Evolutionary conservation across 1,140 invertebrate species (phyloP), one percentile per base, ranked within the genome.

Genomic region (Pseudomyrmex pallidus): DNA sequence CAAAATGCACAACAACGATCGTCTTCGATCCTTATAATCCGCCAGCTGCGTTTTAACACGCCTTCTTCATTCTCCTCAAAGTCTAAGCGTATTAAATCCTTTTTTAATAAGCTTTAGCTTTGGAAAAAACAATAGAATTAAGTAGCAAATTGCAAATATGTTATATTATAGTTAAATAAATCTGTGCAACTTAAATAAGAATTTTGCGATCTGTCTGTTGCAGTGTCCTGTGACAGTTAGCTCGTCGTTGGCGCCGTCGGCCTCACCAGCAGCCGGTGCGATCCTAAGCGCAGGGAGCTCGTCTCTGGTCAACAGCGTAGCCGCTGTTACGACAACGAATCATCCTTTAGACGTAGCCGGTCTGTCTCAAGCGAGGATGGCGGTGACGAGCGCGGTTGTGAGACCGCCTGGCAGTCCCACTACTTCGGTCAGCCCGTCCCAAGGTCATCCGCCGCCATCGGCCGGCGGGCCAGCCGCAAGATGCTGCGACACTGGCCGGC

Each of bases 401-500:
- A 86, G 94, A 70, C 94, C 93, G 44, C 91, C 93, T 12, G 93
- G 93, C 20, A 93, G 93, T 85, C 94, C 93, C 68, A 93, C 93
- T 74, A 89, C 90, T 50, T 93, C 92, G 90, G 94, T 91, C 48
- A 92, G 90, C 89, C 93, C 88, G 87, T 95, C 87, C 93, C 95
- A 91, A 91, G 95, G 90, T 90, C 95, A 89, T 90, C 95, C 91
- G 89, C 96, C 93, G 92, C 96, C 93, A 52, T 94, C 95, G 52
- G 92, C 94, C 12, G 92, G 95, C n/a, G 93, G 94, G 22, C 94
- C 95, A 8, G 92, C 94, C 52, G 92, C 83, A 76, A 95, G 97
- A 87, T 99, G 98, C 94, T 99, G 98, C 94, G 98, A 99, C 94
- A 98, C 97, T 74, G 98, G 98, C 62, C 95, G 98, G 62, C 97